Conservation (phyloP, 2,888 invertebrate genomes). For the Euzetes globulus region DNA sequence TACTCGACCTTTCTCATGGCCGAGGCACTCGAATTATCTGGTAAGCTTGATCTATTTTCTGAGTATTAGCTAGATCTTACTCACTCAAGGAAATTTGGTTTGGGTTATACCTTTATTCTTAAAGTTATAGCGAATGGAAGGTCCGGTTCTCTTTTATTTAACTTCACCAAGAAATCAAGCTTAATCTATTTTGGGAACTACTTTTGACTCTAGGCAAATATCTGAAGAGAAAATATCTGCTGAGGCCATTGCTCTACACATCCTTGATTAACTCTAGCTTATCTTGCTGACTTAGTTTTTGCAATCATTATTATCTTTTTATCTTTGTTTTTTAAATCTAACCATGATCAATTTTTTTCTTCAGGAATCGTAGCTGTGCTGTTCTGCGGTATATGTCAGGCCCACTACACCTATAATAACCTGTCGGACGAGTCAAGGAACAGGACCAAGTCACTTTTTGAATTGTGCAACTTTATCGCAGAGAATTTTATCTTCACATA, state of each 20-base stretch:
- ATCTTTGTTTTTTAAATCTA: neutral
- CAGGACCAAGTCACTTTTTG: conserved; percentile 84
- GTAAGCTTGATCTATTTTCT: conserved; percentile 56
- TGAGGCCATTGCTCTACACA: too few relatives aligned
- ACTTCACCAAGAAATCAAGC: too few relatives aligned
- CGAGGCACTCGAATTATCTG: conserved; percentile 91
- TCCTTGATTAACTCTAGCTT: too few relatives aligned
- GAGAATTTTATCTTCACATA: conserved; percentile 98
- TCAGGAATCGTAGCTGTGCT: conserved; percentile 80
- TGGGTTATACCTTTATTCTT: too few relatives aligned
- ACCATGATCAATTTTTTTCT: conserved; percentile 29
- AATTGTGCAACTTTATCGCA: conserved; percentile 86
- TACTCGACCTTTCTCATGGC: conserved; percentile 95
- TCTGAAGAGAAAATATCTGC: too few relatives aligned
- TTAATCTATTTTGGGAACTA: too few relatives aligned
- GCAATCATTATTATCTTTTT: conserved; percentile 7
- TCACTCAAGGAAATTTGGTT: too few relatives aligned
- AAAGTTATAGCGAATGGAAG: too few relatives aligned
- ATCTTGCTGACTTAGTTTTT: too few relatives aligned
- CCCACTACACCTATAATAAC: conserved; percentile 97
- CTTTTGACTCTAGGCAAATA: too few relatives aligned
- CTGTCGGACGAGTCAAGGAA: conserved; percentile 75
- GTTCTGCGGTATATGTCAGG: conserved; percentile 98
- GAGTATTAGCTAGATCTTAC: too few relatives aligned
- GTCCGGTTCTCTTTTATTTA: too few relatives aligned